Percentiles rank a stretch among this genome's conserved stretches.
These are phyloP conservation scores for Drosophila rellima DNA, from an alignment of 2,888 invertebrate species.

Conservation along the genomic window DNA sequence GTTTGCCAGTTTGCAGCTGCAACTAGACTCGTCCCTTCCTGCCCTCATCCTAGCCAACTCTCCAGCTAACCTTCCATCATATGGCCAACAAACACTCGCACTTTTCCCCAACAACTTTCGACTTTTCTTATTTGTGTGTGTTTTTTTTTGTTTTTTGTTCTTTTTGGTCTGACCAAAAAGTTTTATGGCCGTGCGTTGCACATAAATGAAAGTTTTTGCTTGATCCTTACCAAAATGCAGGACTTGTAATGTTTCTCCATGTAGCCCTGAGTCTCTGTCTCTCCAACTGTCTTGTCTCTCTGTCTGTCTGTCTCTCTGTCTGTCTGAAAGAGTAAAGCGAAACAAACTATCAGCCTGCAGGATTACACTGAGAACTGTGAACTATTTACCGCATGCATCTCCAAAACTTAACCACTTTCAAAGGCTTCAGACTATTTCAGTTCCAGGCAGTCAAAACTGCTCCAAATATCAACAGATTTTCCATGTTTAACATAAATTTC, in stretches of 20 bases:
- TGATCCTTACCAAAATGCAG: conserved; percentile 46
- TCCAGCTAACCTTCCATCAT: conserved; percentile 3
- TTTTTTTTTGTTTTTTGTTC: no score
- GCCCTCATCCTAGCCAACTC: not conserved
- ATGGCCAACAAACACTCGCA: conserved; percentile 72
- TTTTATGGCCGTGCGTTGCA: conserved; percentile 78
- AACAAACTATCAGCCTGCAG: conserved; percentile 18
- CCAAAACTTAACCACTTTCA: conserved; percentile 32
- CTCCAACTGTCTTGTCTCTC: conserved; percentile 4
- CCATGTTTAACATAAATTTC: not conserved
- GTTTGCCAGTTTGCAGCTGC: conserved; percentile 67
- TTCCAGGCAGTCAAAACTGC: conserved; percentile 2
- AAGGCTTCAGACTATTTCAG: conserved; percentile 20
- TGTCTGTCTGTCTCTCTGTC: conserved; percentile 2
- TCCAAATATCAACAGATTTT: conserved; percentile 1
- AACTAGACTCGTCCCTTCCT: conserved; percentile 24
- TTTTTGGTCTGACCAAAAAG: conserved; percentile 54
- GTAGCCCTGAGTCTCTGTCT: not conserved
- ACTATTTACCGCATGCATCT: conserved; percentile 43
- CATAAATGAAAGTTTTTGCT: conserved; percentile 78
- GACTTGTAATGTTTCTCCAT: conserved; percentile 30
- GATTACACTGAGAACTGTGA: conserved; percentile 13
- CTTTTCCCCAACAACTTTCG: conserved; percentile 69
- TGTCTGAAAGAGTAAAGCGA: not conserved
- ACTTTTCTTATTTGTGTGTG: conserved; percentile 21